Conservation (phyloP, 1,140 invertebrate genomes). For the Penaeus chinensis region DNA sequence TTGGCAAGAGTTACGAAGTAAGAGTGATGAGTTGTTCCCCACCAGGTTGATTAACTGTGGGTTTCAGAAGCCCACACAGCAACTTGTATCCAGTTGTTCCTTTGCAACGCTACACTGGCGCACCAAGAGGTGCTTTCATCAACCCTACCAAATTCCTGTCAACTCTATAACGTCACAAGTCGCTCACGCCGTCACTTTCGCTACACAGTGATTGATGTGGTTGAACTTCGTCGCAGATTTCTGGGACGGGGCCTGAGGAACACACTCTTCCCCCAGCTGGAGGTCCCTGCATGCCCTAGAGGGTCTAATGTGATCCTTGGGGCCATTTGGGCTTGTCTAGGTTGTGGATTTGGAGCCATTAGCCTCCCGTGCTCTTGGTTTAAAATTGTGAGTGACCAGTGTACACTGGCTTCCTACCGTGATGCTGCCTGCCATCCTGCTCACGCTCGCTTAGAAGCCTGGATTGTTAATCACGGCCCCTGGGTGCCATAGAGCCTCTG, state of each 20-base stretch:
- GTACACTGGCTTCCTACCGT: neutral
- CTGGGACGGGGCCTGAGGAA: neutral
- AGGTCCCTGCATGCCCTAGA: neutral
- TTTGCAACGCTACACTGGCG: no score
- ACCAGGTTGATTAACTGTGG: no score
- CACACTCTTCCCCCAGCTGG: neutral
- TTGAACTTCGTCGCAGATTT: neutral
- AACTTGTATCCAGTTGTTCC: no score
- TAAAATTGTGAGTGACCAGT: neutral
- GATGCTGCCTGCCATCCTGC: slow-evolving; percentile 19
- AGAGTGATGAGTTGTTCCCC: no score
- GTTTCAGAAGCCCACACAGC: no score
- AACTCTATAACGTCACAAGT: neutral
- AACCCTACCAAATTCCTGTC: no score
- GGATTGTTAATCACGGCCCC: slow-evolving; percentile 42
- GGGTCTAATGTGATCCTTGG: neutral
- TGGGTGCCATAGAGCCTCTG: slow-evolving; percentile 17
- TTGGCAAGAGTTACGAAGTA: no score
- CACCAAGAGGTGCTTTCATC: no score
- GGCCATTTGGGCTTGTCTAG: neutral
- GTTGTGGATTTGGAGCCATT: neutral
- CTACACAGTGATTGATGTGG: neutral
- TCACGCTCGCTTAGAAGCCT: slow-evolving; percentile 26
- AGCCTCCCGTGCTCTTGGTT: slow-evolving; percentile 3
- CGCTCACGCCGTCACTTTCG: slow-evolving; percentile 3